Evolutionary conservation across 2,888 invertebrate genomes (phyloP).

Genomic region (Apomyelois bistriatella): DNA sequence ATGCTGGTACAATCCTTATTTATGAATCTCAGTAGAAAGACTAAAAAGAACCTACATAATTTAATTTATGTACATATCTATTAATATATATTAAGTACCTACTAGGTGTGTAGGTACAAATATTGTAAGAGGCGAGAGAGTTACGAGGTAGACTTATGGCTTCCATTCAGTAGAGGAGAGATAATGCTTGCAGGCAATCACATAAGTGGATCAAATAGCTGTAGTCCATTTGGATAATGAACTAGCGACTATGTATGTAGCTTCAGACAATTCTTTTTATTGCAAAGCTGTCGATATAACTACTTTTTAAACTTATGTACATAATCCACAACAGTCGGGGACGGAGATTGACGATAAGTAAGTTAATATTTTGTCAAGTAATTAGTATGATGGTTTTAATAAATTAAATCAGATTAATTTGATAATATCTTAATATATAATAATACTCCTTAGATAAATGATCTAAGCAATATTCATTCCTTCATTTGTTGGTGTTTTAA

Average conservation of each 20-base stretch:
- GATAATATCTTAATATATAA: too few species aligned
- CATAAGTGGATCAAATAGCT: slow-evolving; percentile 80
- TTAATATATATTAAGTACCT: slow-evolving; percentile 3
- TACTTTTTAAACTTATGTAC: background rate
- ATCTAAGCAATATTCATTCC: too few species aligned
- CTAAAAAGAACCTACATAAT: slow-evolving; percentile 25
- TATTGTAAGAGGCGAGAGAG: slow-evolving; percentile 67
- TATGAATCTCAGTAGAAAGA: background rate
- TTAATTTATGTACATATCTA: slow-evolving; percentile 57
- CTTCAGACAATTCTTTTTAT: slow-evolving; percentile 57
- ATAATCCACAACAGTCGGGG: background rate
- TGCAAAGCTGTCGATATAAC: slow-evolving; percentile 50
- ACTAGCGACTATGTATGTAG: slow-evolving; percentile 68
- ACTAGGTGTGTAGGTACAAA: slow-evolving; percentile 50
- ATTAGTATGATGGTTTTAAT: too few species aligned
- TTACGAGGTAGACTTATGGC: slow-evolving; percentile 77
- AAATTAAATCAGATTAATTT: too few species aligned
- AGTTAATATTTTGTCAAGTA: too few species aligned
- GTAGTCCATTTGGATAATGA: slow-evolving; percentile 80
- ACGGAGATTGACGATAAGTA: background rate
- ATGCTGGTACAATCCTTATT: too few species aligned
- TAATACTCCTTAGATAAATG: too few species aligned
- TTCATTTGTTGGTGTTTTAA: too few species aligned
- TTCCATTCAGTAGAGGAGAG: slow-evolving; percentile 73
- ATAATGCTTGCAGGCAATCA: slow-evolving; percentile 79